phyloP scores from a whole-genome alignment of 2,797 vertebrate genomes.

The Artibeus jamaicensis region DNA sequence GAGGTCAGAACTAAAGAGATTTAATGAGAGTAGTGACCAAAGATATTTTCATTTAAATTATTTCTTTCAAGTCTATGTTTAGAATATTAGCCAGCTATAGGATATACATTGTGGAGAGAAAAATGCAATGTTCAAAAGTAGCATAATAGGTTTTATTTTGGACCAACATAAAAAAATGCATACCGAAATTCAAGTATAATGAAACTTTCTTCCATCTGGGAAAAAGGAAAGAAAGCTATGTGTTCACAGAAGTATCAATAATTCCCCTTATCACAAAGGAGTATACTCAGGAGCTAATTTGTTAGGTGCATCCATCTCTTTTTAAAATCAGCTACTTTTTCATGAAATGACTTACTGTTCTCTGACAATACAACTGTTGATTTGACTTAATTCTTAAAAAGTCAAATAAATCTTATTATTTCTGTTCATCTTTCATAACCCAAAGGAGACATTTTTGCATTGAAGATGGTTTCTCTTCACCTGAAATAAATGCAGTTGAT shows the following conservation, averaged over 20 bases:
- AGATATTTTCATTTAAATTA: not conserved
- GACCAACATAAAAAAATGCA: not conserved
- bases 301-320: not conserved
- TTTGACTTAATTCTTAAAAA: conserved; percentile 20
- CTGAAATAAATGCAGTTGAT: conserved; percentile 43
- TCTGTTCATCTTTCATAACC: conserved; percentile 4
- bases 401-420: not conserved
- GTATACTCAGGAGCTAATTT: not conserved
- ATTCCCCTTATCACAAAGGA: not conserved
- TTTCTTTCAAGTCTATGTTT: not conserved
- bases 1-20: not conserved
- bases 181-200: not conserved
- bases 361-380: not conserved
- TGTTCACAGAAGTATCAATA: not conserved
- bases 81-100: not conserved
- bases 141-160: not conserved
- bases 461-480: not conserved
- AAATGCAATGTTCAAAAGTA: not conserved
- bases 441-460: conserved; percentile 19
- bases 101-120: not conserved
- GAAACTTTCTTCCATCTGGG: not conserved
- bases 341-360: not conserved
- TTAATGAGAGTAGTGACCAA: not conserved
- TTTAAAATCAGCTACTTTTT: conserved; percentile 9
- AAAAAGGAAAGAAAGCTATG: not conserved